phyloP scores from a whole-genome alignment of 2,797 vertebrate species.

The Mormyrops boulengeri region DNA sequence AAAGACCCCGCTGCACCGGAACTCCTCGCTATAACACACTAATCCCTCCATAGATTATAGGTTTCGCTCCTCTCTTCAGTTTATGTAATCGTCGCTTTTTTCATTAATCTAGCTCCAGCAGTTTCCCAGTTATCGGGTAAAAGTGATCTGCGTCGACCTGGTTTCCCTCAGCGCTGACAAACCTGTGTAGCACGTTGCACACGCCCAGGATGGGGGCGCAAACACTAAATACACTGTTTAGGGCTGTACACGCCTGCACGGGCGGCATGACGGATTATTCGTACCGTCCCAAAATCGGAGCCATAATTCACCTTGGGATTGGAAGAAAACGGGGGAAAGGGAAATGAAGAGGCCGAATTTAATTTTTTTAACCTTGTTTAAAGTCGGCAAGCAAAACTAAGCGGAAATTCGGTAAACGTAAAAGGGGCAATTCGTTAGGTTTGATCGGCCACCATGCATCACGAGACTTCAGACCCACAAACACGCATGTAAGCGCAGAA shows the following conservation, averaged over 20 bases:
- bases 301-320: neutral
- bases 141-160: slow-evolving; percentile 92
- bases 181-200: slow-evolving; percentile 86
- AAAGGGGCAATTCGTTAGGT: neutral
- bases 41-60: neutral
- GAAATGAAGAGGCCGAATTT: neutral
- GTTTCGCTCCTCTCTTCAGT: neutral
- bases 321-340: neutral
- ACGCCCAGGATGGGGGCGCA: slow-evolving; percentile 91
- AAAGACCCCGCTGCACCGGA: neutral
- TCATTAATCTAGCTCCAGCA: slow-evolving; percentile 67
- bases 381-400: neutral
- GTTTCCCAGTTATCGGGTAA: slow-evolving; percentile 87
- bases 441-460: neutral
- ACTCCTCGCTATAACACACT: neutral
- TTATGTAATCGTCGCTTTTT: neutral
- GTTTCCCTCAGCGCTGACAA: slow-evolving; percentile 93
- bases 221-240: slow-evolving; percentile 99
- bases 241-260: slow-evolving; percentile 68
- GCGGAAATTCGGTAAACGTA: neutral
- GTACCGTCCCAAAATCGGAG: slow-evolving; percentile 24
- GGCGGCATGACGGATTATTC: slow-evolving; percentile 80
- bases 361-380: neutral
- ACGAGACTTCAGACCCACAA: neutral
- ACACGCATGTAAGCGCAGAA: neutral